A percentile compares a stretch with the other conserved stretches of the same genome.
phyloP scores from a whole-genome alignment of 2,797 vertebrate genomes.

The Otolemur crassicaudatus region DNA sequence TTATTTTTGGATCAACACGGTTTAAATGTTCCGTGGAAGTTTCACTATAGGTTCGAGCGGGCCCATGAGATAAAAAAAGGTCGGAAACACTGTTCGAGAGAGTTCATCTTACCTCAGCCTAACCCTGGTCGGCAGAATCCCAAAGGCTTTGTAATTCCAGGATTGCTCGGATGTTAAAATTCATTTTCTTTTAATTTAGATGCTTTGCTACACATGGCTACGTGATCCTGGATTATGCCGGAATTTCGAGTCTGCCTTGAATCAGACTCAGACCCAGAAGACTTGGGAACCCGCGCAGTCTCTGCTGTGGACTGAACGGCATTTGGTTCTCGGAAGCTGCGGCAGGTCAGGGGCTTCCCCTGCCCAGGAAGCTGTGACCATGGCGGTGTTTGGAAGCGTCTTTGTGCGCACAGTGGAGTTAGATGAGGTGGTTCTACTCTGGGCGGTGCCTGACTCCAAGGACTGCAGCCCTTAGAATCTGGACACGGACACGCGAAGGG shows the following conservation, averaged over 20 bases:
- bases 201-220: not conserved
- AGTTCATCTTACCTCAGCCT: not conserved
- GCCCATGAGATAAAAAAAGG: too few relatives aligned
- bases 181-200: not conserved
- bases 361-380: accelerated
- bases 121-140: not conserved
- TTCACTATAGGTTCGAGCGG: too few relatives aligned
- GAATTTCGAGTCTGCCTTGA: not conserved
- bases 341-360: accelerated
- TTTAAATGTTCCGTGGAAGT: too few relatives aligned
- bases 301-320: too few relatives aligned
- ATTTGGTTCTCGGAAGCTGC: not conserved
- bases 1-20: too few relatives aligned
- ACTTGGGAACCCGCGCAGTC: accelerated
- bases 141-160: not conserved
- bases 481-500: not conserved
- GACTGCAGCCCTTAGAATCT: not conserved
- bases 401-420: too few relatives aligned
- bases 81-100: not conserved
- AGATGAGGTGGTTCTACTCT: too few relatives aligned
- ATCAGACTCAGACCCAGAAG: not conserved
- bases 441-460: too few relatives aligned
- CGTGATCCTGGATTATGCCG: not conserved
- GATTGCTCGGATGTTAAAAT: not conserved
- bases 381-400: not conserved